phyloP scores from a whole-genome alignment of 2,113 vertebrate genomes.

The Probosciger aterrimus region DNA sequence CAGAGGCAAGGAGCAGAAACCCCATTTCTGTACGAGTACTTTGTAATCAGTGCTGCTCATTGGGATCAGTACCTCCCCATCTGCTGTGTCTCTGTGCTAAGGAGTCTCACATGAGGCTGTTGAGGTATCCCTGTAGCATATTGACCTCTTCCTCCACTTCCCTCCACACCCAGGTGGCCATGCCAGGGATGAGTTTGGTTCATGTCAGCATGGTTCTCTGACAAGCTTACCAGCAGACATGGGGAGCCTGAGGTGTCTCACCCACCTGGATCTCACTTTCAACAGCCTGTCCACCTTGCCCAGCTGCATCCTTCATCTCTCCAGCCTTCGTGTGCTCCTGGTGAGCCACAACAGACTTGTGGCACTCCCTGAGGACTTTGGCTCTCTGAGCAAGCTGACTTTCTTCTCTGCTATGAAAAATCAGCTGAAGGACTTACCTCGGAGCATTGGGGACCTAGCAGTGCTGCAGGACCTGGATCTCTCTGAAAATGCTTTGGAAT shows the following conservation, averaged over 20 bases:
- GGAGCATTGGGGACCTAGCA: conserved; percentile 75
- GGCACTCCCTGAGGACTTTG: conserved; percentile 77
- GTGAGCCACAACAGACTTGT: conserved; percentile 84
- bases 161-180: conserved; percentile 74
- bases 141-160: background rate
- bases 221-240: conserved; percentile 77
- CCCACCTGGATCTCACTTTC: conserved; percentile 92
- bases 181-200: conserved; percentile 73
- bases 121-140: background rate
- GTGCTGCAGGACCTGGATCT: conserved; percentile 80
- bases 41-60: background rate
- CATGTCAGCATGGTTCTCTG: conserved; percentile 80
- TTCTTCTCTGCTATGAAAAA: conserved; percentile 86
- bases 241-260: conserved; percentile 72
- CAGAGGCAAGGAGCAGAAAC: background rate
- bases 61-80: background rate
- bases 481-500: conserved; percentile 84
- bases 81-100: background rate
- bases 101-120: background rate
- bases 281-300: conserved; percentile 84
- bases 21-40: background rate
- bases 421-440: conserved; percentile 76
- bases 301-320: conserved; percentile 71
- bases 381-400: conserved; percentile 76
- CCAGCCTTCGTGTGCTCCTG: conserved; percentile 71